Base-by-base conservation (phyloP, 2,888 invertebrate species). In the Polyploca ridens region DNA sequence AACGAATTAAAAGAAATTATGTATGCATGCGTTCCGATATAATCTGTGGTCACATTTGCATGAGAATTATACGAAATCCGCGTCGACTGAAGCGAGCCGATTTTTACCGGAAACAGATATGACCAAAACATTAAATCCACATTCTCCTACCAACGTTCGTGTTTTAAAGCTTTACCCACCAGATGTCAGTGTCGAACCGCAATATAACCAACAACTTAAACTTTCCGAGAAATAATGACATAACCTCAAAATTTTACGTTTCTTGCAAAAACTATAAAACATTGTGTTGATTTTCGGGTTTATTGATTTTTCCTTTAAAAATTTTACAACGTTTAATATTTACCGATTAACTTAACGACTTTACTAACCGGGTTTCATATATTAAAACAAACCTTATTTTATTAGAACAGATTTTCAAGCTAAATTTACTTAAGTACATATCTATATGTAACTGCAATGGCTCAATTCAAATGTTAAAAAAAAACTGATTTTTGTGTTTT, bases 111-210 rank as follows among this genome's bases (percentile, higher is more conserved):
- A 8, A 41, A 41, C 41, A 61, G 19, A 61, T 61, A 41, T 27
- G 13, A 13, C 13, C 41, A 41, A 61, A 35, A 27, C 38, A 41
- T 60, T 41, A 60, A 38, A 60, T 38, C 1, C 41, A 19, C 61
- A 41, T 61, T 27, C 41, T 10, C 33, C 19, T 27, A 59, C 59
- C n/a, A 59, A 49, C 14, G 14, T 49, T 5, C 49, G 7, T 19
- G 54, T 19, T 54, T 54, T 16, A 16, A 54, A 54, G 61, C 54
- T 57, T 41, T 68, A 70, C 69, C 69, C 65, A 69, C 63, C 80
- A 81, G 78, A 80, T 79, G 79, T 64, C 66, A 58, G 69, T 66
- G 65, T 70, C 72, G 73, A 77, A 78, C 78, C 78, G 72, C 70
- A 70, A 78, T 78, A 69, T 65, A 62, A 74, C 70, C 74, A 71